Conservation (phyloP, 1,140 invertebrate species). For the Latrodectus geometricus region DNA sequence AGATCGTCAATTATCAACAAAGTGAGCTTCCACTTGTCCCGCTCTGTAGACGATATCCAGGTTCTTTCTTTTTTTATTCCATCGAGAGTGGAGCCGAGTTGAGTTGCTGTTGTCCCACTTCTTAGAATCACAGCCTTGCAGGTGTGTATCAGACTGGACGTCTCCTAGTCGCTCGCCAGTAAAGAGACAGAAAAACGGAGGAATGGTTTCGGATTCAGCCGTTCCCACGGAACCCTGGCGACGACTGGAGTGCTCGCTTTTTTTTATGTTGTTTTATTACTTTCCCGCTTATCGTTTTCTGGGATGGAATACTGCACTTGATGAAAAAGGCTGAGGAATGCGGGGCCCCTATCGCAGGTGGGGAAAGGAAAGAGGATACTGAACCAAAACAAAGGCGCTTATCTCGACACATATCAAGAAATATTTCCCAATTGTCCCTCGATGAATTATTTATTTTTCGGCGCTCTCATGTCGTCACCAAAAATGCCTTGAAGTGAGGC, state of each 20-base stretch:
- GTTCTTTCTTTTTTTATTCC: not conserved
- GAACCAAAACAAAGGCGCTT: not conserved
- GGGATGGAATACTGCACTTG: not conserved
- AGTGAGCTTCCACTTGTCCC: constrained; percentile 28
- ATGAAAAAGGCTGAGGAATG: not conserved
- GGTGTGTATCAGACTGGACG: constrained; percentile 13
- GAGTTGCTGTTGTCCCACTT: constrained; percentile 7
- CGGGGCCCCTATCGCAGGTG: not conserved
- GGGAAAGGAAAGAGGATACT: not conserved
- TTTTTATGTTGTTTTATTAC: not conserved
- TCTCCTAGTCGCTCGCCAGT: not conserved
- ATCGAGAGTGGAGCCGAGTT: not conserved
- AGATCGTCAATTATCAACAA: constrained; percentile 23
- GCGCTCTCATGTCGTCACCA: not conserved
- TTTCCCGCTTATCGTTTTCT: not conserved
- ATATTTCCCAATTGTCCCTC: not conserved
- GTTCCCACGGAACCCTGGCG: constrained; percentile 6
- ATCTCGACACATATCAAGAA: no score
- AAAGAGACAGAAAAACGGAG: not conserved
- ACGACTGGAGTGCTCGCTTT: not conserved
- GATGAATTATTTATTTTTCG: not conserved
- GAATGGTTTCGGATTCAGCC: constrained; percentile 2
- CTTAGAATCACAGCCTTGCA: not conserved
- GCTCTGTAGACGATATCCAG: not conserved
- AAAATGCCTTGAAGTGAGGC: no score